Evolutionary conservation across 2,113 vertebrate genomes (phyloP).

Genomic region (Psettodes erumei): DNA sequence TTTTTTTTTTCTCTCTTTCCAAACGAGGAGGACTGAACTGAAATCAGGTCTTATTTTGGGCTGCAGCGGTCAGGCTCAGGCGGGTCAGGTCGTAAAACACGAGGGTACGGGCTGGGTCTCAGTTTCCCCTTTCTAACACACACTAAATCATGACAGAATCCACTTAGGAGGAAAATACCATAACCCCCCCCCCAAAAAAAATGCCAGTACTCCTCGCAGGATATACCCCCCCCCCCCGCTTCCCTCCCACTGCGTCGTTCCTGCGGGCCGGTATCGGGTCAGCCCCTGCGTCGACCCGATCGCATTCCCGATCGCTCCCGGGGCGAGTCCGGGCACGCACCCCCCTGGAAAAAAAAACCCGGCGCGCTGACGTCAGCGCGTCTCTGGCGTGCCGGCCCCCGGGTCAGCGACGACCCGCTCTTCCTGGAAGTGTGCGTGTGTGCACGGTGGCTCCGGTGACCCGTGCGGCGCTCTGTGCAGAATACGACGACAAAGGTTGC

Average conservation of each 20-base stretch:
- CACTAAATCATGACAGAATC: conserved; percentile 12
- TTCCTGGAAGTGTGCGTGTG: conserved; percentile 77
- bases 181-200: conserved; percentile 25
- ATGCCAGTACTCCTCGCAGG: conserved; percentile 36
- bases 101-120: not conserved
- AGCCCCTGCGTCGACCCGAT: conserved; percentile 56
- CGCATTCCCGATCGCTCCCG: conserved; percentile 64
- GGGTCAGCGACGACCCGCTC: conserved; percentile 55
- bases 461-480: conserved; percentile 38
- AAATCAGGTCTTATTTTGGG: not conserved
- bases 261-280: conserved; percentile 47
- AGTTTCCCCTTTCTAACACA: not conserved
- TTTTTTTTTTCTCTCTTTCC: no score
- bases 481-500: conserved; percentile 52
- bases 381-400: conserved; percentile 60
- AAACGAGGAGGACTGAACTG: no score
- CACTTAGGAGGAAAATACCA: conserved; percentile 15
- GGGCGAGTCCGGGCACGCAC: conserved; percentile 50
- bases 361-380: conserved; percentile 61
- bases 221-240: conserved; percentile 45
- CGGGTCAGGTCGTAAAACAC: not conserved
- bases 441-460: conserved; percentile 69
- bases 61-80: not conserved
- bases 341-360: conserved; percentile 72
- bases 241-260: conserved; percentile 47